These are phyloP conservation scores for Aphelenchoides bicaudatus DNA, from an alignment of 2,888 invertebrate genomes.

Conservation along the genomic window DNA sequence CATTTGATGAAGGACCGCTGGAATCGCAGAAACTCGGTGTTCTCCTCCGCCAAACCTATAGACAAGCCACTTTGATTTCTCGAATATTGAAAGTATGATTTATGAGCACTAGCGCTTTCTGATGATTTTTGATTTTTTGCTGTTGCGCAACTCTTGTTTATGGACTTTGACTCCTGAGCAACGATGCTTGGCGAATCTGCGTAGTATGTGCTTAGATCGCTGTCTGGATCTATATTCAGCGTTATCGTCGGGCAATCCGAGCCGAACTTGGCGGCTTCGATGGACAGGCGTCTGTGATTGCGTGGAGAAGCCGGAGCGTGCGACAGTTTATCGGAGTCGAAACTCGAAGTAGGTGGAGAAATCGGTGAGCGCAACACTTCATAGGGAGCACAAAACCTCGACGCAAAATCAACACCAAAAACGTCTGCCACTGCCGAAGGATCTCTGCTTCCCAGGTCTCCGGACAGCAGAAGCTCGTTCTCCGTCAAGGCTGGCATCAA, in stretches of 20 bases:
- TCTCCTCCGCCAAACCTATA: constrained; percentile 18
- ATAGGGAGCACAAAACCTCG: constrained; percentile 26
- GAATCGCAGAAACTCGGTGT: constrained; percentile 41
- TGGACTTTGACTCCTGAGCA: neutral
- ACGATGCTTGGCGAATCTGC: neutral
- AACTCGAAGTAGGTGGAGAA: constrained; percentile 24
- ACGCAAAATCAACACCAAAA: constrained; percentile 44
- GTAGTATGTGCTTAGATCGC: neutral
- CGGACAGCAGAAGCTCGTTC: constrained; percentile 33
- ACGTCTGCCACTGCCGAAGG: constrained; percentile 39
- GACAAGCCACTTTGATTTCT: too few relatives aligned
- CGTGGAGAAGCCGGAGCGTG: too few relatives aligned
- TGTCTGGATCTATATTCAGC: neutral
- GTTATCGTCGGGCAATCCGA: constrained; percentile 10
- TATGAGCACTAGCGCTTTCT: neutral
- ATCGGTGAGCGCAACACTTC: constrained; percentile 2
- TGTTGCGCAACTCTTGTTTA: neutral
- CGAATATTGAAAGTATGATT: too few relatives aligned
- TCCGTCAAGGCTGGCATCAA: constrained; percentile 42
- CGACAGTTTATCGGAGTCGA: constrained; percentile 27
- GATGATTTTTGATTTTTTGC: constrained; percentile 1
- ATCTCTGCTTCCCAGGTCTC: constrained; percentile 33
- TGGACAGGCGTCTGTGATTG: too few relatives aligned
- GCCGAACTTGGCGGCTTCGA: neutral
- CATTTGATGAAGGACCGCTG: constrained; percentile 40